Evolutionary conservation across 2,113 vertebrate species (phyloP), one percentile per base, ranked within the genome.

Genomic region (Rallus limicola): DNA sequence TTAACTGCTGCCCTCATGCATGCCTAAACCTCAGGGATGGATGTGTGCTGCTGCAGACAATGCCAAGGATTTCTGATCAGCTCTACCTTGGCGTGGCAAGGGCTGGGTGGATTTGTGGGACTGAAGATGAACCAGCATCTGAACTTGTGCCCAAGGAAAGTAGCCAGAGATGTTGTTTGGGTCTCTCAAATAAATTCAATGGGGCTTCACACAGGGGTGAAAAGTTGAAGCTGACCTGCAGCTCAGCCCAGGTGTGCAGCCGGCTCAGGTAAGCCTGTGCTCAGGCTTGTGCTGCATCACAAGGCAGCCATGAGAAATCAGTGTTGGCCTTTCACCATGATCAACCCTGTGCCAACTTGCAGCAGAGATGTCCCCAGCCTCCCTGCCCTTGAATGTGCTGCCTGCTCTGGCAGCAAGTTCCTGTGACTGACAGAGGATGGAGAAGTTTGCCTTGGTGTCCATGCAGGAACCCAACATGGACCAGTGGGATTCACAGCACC

Each of bases 41-140:
- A 29, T 2, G 1, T 23, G 34, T 11, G 4, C 18, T 9, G 28
- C 68, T 34, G 10, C 12, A 9, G 5, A 10, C 26, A 31, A 1
- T 16, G 50, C n/a, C 42, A 24, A 8, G 33, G 18, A 19, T 11
- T 46, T 52, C 59, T 26, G 36, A 25, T 38, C 4, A 1, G 28
- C 31, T 70, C 13, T 74, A 13, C 19, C 28, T 33, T 50, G 16
- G 20, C 1, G 0, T 55, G 38, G 33, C 25, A 46, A 36, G 55
- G 33, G 15, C 31, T 52, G 40, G 21, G 24, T 3, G 3, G 13
- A 19, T 52, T 40, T 79, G 6, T 52, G 68, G 52, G 20, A 17
- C 11, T 2, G 3, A 5, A 36, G 6, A 29, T 19, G 29, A 38
- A 58, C 16, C 53, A 18, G 19, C 6, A 8, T 17, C 19, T 67